These are phyloP conservation scores for Melanotaenia boesemani DNA, from an alignment of 2,797 vertebrate genomes.

Conservation along the genomic window DNA sequence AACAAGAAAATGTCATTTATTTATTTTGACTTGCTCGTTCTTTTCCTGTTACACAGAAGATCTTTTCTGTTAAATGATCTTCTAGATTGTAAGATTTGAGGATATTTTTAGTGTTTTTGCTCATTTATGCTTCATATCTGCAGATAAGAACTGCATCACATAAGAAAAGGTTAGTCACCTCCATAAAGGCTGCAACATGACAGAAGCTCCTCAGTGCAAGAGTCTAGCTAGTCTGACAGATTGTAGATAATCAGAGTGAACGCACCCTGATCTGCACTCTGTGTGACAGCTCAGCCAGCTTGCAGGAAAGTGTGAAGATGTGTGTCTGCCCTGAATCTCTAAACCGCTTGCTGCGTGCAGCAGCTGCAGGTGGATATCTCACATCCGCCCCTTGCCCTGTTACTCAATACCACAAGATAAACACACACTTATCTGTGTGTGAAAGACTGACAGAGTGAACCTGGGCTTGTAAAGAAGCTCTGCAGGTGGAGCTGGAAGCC, in stretches of 20 bases:
- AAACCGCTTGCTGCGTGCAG: slow-evolving; percentile 51
- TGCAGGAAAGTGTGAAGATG: slow-evolving; percentile 27
- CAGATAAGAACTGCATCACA: too few relatives aligned
- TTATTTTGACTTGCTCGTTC: neutral
- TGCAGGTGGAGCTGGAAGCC: slow-evolving; percentile 14
- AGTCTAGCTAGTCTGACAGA: neutral
- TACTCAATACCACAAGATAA: slow-evolving; percentile 57
- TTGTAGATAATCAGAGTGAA: too few relatives aligned
- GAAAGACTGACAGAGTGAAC: neutral
- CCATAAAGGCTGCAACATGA: neutral
- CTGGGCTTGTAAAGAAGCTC: neutral
- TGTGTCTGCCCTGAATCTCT: slow-evolving; percentile 60
- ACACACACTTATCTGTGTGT: neutral
- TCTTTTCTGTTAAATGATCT: neutral
- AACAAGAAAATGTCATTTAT: neutral
- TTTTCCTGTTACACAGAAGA: neutral
- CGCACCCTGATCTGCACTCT: neutral
- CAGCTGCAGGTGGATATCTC: slow-evolving; percentile 63
- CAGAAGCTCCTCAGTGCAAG: neutral
- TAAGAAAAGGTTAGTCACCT: neutral
- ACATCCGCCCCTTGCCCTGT: slow-evolving; percentile 60
- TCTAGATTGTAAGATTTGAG: neutral
- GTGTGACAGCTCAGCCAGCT: neutral
- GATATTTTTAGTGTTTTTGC: neutral
- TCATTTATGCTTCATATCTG: neutral